Percentiles rank a stretch among this genome's conserved stretches.
Conservation (phyloP, 2,797 vertebrate genomes). For the Cryptoprocta ferox region DNA sequence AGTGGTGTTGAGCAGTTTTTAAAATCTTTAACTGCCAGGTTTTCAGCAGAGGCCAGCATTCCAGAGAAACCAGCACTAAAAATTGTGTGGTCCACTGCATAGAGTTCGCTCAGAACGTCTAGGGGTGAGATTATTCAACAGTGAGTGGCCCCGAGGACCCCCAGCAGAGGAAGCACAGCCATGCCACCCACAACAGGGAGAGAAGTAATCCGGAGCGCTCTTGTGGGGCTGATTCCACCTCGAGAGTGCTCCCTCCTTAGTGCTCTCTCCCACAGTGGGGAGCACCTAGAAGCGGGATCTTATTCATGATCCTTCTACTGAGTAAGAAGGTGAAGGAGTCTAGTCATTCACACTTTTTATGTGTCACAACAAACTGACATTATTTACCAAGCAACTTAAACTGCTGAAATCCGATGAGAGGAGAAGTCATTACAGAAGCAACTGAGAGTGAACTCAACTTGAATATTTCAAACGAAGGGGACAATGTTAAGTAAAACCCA, state of each 20-base stretch:
- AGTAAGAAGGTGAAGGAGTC: slow-evolving; percentile 29
- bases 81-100: background rate
- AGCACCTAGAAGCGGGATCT: background rate
- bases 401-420: slow-evolving; percentile 15
- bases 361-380: slow-evolving; percentile 51
- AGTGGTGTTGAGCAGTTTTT: background rate
- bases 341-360: background rate
- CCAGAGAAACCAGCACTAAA: background rate
- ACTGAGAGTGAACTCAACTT: background rate
- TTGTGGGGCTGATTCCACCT: background rate
- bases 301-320: slow-evolving; percentile 6
- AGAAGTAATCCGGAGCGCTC: background rate
- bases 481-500: background rate
- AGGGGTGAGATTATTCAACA: background rate
- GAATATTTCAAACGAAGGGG: background rate
- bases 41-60: background rate
- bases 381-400: slow-evolving; percentile 4
- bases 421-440: slow-evolving; percentile 61
- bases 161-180: background rate
- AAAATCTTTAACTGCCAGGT: background rate
- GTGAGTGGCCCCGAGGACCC: background rate
- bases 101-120: background rate
- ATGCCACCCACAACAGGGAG: background rate
- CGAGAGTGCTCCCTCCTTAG: background rate
- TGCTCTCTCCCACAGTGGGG: background rate